Evolutionary conservation across 2,113 vertebrate species (phyloP).

Genomic region (Dipodomys ordii): DNA sequence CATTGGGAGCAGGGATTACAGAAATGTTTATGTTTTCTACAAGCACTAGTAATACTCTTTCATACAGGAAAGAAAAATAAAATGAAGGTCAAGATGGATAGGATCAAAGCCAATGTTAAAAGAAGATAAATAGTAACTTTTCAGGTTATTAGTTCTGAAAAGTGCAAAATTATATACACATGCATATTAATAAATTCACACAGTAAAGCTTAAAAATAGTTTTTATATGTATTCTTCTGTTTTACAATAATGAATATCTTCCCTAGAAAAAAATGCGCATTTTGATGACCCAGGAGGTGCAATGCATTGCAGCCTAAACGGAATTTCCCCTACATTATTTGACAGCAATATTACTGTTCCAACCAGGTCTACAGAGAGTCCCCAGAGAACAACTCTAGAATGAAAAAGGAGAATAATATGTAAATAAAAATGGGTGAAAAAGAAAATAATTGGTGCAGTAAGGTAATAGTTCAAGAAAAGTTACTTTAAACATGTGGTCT

Average conservation of each 20-base stretch:
- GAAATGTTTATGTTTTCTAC: constrained; percentile 21
- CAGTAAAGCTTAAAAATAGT: background rate
- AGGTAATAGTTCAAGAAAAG: constrained; percentile 25
- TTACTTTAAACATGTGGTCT: background rate
- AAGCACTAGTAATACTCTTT: background rate
- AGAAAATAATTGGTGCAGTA: background rate
- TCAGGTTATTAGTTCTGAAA: constrained; percentile 31
- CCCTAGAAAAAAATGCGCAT: constrained; percentile 52
- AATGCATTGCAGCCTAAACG: constrained; percentile 63
- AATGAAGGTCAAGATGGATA: background rate
- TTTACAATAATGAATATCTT: constrained; percentile 59
- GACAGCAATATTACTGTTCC: constrained; percentile 24
- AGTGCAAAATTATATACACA: constrained; percentile 46
- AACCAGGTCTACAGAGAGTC: background rate
- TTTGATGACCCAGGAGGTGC: constrained; percentile 65
- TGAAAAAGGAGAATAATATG: background rate
- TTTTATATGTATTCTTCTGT: constrained; percentile 27
- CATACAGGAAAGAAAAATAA: background rate
- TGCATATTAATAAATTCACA: constrained; percentile 54
- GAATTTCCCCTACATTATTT: constrained; percentile 57
- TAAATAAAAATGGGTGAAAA: background rate
- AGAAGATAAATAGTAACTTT: constrained; percentile 27
- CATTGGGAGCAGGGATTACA: background rate
- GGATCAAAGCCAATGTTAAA: constrained; percentile 23
- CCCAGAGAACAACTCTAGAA: constrained; percentile 40